Conservation (phyloP, 2,113 vertebrate genomes). For the Sarotherodon lohbergeri region DNA sequence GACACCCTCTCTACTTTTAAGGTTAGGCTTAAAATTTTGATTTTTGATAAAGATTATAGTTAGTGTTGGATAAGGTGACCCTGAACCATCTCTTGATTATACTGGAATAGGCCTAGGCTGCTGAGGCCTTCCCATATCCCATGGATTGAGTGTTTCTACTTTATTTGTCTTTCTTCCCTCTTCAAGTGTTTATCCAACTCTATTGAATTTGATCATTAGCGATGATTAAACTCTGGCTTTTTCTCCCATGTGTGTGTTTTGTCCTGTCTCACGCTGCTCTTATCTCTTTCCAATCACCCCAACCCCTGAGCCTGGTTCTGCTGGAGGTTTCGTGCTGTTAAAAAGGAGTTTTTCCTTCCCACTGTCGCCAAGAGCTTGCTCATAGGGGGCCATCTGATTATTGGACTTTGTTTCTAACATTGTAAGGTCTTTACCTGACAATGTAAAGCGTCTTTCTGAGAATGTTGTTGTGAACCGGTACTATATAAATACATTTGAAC, state of each 20-base stretch:
- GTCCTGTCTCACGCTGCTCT: not conserved
- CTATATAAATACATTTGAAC: not conserved
- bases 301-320: not conserved
- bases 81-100: not conserved
- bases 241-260: not conserved
- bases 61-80: not conserved
- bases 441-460: fast-evolving
- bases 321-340: not conserved
- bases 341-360: not conserved
- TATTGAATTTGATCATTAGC: not conserved
- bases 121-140: not conserved
- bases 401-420: not conserved
- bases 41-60: not conserved
- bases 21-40: not conserved
- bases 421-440: not conserved
- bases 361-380: not conserved
- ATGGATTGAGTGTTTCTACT: not conserved
- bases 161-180: not conserved
- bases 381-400: not conserved
- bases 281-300: not conserved
- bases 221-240: not conserved
- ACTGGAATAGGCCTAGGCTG: not conserved
- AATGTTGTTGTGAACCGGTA: not conserved
- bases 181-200: not conserved
- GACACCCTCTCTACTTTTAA: not conserved